Base-by-base conservation (phyloP, 2,797 vertebrate species). In the Podarcis lilfordi region DNA sequence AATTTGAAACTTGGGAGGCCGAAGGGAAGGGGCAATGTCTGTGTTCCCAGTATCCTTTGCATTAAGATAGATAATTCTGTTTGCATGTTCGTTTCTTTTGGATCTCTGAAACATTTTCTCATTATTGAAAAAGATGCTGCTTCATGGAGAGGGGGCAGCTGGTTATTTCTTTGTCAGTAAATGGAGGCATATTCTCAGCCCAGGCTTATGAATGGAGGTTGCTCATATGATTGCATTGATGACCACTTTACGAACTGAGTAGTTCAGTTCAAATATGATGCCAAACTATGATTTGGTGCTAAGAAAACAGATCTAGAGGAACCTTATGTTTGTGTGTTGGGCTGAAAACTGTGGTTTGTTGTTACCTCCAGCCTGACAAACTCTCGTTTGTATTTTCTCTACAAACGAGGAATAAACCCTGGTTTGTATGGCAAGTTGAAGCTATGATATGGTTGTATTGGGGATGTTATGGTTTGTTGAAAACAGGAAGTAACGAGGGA, bases 1-100 rank as follows among this genome's bases (percentile, higher is more conserved):
- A 88, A 93, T 86, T 87, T 92, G 89, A 95, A 94, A 79, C 85
- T 77, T 88, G 37, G 13, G 72, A 29, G 29, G 90, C 76, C 66
- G 13, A 0, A 3, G 76, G 69, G 88, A 92, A 50, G 1, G 29
- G 37, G 5, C 32, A 61, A 25, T 45, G 68, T 29, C 55, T 89
- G 0, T 80, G 45, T 89, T 94, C 80, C 76, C 86, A 66, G 80
- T 74, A 76, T 82, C 45, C 75, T 90, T 0, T 0, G 8, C 86
- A n/a, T 72, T 88, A 93, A 90, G 29, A 64, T 7, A 86, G 40
- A 25, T 91, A 72, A 85, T 84, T 84, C 55, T 17, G 19, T 10
- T 83, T 55, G 43, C 23, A 11, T 86, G 45, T 27, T 77, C 45
- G 72, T 83, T 23, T 55, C 64, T 89, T 91, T 82, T 84, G 32